A percentile compares a stretch with the other conserved stretches of the same genome.
phyloP scores from a whole-genome alignment of 2,888 invertebrate species.

The Drosophila falleni region DNA sequence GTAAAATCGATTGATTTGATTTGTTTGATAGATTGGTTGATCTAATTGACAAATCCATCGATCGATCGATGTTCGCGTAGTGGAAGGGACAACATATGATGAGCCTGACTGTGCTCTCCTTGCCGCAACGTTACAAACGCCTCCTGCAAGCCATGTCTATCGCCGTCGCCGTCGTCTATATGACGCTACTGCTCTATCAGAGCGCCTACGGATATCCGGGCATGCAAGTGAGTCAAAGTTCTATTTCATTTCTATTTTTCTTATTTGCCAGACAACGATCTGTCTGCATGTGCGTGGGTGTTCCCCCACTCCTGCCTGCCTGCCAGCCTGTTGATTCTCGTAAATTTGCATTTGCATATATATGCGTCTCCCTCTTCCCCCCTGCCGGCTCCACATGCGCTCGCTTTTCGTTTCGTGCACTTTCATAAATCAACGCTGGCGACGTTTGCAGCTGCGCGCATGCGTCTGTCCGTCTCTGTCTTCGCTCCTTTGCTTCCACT shows the following conservation, averaged over 20 bases:
- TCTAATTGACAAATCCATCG: constrained; percentile 27
- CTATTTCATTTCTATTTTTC: not conserved
- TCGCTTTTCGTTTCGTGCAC: constrained; percentile 63
- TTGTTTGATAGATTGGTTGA: constrained; percentile 21
- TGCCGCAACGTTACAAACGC: constrained; percentile 86
- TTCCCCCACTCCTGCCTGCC: not conserved
- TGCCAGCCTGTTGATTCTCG: constrained; percentile 17
- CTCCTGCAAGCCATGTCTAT: constrained; percentile 86
- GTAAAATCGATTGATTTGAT: constrained; percentile 22
- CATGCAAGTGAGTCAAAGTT: constrained; percentile 80
- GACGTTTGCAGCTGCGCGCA: constrained; percentile 79
- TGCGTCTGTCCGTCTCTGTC: constrained; percentile 54
- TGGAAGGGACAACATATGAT: constrained; percentile 78
- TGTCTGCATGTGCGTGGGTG: constrained; percentile 39
- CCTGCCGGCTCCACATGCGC: constrained; percentile 2
- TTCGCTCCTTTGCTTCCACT: not conserved
- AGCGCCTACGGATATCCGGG: constrained; percentile 85
- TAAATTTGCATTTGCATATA: constrained; percentile 66
- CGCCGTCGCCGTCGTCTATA: constrained; percentile 85
- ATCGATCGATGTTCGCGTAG: constrained; percentile 67
- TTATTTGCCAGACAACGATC: constrained; percentile 2
- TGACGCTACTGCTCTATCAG: constrained; percentile 85
- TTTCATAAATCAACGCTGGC: constrained; percentile 80
- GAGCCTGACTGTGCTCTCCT: constrained; percentile 85
- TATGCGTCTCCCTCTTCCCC: constrained; percentile 7